A percentile compares a stretch with the other conserved stretches of the same genome.
Conservation (phyloP, 2,888 invertebrate species). For the Drosophila neotestacea region DNA sequence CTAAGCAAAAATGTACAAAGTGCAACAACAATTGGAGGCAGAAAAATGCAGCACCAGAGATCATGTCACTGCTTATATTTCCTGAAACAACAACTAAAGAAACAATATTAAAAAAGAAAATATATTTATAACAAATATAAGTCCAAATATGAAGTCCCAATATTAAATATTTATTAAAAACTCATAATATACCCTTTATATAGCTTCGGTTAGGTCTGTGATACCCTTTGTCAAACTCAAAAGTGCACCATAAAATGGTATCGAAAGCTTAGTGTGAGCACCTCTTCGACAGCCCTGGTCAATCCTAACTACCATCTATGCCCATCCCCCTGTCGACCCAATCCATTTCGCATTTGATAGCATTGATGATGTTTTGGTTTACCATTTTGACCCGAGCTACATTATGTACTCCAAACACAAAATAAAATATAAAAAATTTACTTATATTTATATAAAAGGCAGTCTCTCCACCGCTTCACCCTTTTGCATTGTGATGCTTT, state of each 20-base stretch:
- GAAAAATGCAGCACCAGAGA: conserved; percentile 11
- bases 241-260: conserved; percentile 45
- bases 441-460: conserved; percentile 18
- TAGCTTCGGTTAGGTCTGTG: neutral
- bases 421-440: neutral
- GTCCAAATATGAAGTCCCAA: neutral
- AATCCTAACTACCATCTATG: no score
- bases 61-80: neutral
- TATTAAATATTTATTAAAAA: neutral
- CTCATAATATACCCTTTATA: neutral
- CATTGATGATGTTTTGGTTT: conserved; percentile 74
- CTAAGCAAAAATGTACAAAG: conserved; percentile 46
- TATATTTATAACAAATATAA: neutral
- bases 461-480: neutral
- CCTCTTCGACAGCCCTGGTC: neutral
- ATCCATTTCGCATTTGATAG: conserved; percentile 49
- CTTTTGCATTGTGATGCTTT: conserved; percentile 6
- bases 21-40: conserved; percentile 44
- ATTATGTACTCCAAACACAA: conserved; percentile 24
- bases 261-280: conserved; percentile 25
- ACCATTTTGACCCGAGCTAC: conserved; percentile 49
- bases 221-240: conserved; percentile 5
- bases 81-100: neutral
- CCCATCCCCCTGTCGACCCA: neutral
- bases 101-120: neutral